Evolutionary conservation across 2,888 invertebrate species (phyloP).

Genomic region (Cephus sareptanus): DNA sequence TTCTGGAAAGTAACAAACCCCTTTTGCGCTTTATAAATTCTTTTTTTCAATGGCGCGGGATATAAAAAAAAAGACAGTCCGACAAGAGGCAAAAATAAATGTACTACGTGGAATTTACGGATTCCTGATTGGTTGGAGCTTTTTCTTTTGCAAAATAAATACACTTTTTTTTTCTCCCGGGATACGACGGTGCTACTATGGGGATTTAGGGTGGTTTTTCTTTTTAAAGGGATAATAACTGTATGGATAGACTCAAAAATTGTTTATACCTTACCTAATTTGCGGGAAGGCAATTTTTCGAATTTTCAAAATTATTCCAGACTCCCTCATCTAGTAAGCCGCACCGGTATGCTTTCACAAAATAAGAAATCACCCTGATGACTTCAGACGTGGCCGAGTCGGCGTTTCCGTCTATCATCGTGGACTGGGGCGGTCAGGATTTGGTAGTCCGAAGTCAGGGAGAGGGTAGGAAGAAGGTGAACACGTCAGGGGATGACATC

Average conservation of each 20-base stretch:
- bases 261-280: too few relatives aligned
- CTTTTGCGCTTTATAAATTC: constrained; percentile 9
- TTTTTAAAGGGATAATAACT: too few relatives aligned
- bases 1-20: constrained; percentile 26
- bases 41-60: constrained; percentile 23
- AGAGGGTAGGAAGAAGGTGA: constrained; percentile 39
- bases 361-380: constrained; percentile 39
- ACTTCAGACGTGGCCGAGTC: constrained; percentile 35
- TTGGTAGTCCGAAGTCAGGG: constrained; percentile 24
- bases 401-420: constrained; percentile 49
- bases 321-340: too few relatives aligned
- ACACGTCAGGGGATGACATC: constrained; percentile 63
- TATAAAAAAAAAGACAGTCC: constrained; percentile 1
- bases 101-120: too few relatives aligned
- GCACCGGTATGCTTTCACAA: constrained; percentile 3
- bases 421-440: constrained; percentile 1
- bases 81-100: too few relatives aligned
- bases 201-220: too few relatives aligned
- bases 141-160: background rate
- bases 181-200: background rate
- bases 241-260: too few relatives aligned
- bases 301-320: too few relatives aligned
- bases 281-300: too few relatives aligned
- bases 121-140: too few relatives aligned
- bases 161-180: background rate